Evolutionary conservation across 2,113 vertebrate genomes (phyloP), one percentile per base, ranked within the genome.

Genomic region (Oreochromis tanganicae): DNA sequence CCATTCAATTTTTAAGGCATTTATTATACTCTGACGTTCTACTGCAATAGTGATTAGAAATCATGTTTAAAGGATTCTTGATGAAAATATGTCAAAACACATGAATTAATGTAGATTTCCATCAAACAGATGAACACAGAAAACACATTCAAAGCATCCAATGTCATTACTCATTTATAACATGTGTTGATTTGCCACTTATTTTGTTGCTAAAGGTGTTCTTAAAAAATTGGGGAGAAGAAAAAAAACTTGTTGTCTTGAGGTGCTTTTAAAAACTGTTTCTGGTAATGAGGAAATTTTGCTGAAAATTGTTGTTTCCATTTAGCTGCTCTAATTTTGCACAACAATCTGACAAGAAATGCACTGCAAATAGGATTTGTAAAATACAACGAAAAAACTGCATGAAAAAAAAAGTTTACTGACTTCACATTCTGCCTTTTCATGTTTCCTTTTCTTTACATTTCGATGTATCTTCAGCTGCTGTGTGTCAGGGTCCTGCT

Each of bases 221-320:
- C 21, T 85, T 85, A 43, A 66, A 38, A 66, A 66, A 66, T 14
- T 27, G 36, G 21, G 12, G 66, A 41, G n/a, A 41, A 41, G 66
- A 24, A 41, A 71, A 41, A 41, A 71, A 52, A 92, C 87, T 14
- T 84, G 83, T 87, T 91, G 85, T 83, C n/a, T 85, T 17, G 5
- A 88, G 59, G 80, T 36, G 66, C 81, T 89, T 89, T 88, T 48
- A 52, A 68, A 84, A 92, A 85, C 14, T 21, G 63, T 82, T 89
- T 87, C 46, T 66, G 59, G 83, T 93, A 92, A 92, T 92, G 89
- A 90, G 83, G 56, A 90, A 87, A 93, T 89, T 82, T 80, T 32
- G 81, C 88, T 81, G 80, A 88, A 91, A 94, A 91, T 88, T 80
- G 91, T 85, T 38, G 78, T 80, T 86, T 81, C 61, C 82, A 92